Evolutionary conservation across 1,140 invertebrate genomes (phyloP).

Genomic region (Neodiprion lecontei): DNA sequence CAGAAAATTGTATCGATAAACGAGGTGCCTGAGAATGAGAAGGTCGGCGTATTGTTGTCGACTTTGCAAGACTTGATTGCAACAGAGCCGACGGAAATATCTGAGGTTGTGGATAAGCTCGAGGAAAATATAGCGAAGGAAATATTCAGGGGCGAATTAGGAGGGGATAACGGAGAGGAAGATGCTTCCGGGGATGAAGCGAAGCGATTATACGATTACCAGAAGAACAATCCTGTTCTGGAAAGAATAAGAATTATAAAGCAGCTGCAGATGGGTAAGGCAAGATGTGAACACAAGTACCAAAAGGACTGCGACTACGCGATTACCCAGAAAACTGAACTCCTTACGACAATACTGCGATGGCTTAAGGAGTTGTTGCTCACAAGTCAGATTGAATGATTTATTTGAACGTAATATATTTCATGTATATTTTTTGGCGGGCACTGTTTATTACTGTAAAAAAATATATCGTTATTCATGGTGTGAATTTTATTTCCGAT

Average conservation of each 20-base stretch:
- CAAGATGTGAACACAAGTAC: slow-evolving; percentile 30
- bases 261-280: not conserved
- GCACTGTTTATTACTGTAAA: no score
- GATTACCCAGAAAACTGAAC: slow-evolving; percentile 24
- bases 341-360: slow-evolving; percentile 34
- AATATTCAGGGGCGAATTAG: not conserved
- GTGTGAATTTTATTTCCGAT: no score
- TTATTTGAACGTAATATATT: no score
- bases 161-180: not conserved
- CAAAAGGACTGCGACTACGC: slow-evolving; percentile 30
- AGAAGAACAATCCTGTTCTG: slow-evolving; percentile 27
- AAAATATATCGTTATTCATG: no score
- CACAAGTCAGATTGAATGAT: not conserved
- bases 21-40: slow-evolving; percentile 31
- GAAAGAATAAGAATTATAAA: slow-evolving; percentile 27
- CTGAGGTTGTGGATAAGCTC: not conserved
- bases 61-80: slow-evolving; percentile 33
- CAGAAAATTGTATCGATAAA: slow-evolving; percentile 20
- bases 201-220: slow-evolving; percentile 11
- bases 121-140: slow-evolving; percentile 6
- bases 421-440: no score
- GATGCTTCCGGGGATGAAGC: not conserved
- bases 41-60: slow-evolving; percentile 31
- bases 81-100: slow-evolving; percentile 19
- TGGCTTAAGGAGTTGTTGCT: slow-evolving; percentile 40